Evolutionary conservation across 2,797 vertebrate genomes (phyloP), one percentile per base, ranked within the genome.

Genomic region (Spinus olivaceus): DNA sequence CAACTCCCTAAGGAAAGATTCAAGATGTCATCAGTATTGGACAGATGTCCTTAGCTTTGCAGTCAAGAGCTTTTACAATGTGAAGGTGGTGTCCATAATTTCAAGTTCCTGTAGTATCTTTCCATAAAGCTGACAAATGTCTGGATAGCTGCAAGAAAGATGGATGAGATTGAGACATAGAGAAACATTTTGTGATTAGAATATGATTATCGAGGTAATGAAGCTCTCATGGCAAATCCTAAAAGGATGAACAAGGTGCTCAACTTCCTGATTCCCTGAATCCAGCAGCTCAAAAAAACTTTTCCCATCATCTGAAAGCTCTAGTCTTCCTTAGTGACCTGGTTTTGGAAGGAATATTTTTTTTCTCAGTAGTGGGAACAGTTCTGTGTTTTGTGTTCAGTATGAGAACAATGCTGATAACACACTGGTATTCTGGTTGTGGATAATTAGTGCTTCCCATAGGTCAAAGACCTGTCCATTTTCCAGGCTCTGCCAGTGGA

Each of bases 151-250:
- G 28, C 19, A 93, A 72, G 32, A 51, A n/a, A 89, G 59, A 70
- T 30, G 23, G 32, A 94, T 79, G 35, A 70, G 11, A 18, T 13
- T 81, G 71, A 84, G 42, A 77, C 21, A 79, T 0, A 63, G 14
- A 94, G 53, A 96, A 86, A 50, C 47, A 81, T 71, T 91, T 88
- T 79, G 63, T 85, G 59, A 53, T 67, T 90, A 41, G 39, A 93
- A 60, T 71, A 67, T 50, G 70, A 74, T 77, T 92, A 81, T 57
- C 0, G 1, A 91, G 66, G 42, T 96, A 95, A 95, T 33, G 63
- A 95, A 92, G 53, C 56, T 85, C 37, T 87, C 91, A 86, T 28
- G 33, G 80, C 37, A 95, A 94, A 83, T 60, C 35, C 67, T 73
- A 90, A 88, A 88, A 90, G 28, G n/a, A 87, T 41, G 60, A 25